Evolutionary conservation across 2,113 vertebrate genomes (phyloP), one percentile per base, ranked within the genome.

Genomic region (Cairina moschata): DNA sequence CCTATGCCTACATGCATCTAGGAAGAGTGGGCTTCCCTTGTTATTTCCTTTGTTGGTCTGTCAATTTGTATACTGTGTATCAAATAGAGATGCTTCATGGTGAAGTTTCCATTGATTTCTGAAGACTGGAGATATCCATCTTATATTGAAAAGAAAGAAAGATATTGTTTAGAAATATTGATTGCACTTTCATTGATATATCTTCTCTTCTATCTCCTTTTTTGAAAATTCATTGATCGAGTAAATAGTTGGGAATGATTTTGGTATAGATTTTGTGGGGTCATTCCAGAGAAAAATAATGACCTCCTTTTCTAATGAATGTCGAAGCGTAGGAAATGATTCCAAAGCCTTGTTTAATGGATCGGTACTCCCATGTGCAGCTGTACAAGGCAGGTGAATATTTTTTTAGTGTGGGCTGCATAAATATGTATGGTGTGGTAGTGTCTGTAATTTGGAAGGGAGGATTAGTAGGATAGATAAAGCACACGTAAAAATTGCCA

Each of bases 141-240:
- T 60, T 63, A 44, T 10, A 34, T 0, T 26, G 55, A 77, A 88
- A 91, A 59, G 18, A 88, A 52, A 25, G 23, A 48, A 65, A 73
- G 80, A 38, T 48, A 52, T 6, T 0, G 0, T 40, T 11, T 56
- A 60, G 54, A 82, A 81, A 29, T 16, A 40, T 12, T 26, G 7
- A 38, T 65, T 0, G 2, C 7, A 9, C 54, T 83, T 77, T 42
- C 14, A 15, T n/a, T 86, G 65, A 8, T 17, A 25, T 23, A 75
- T 29, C 25, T 9, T 74, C 23, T 77, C 8, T 66, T 8, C 11
- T 26, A 25, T 40, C 2, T 3, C 0, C 0, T 2, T 42, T 42
- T 83, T 76, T 84, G 79, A 59, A 91, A 91, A 88, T 74, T 94
- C 38, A 88, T 59, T 34, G 12, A 0, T 58, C 6, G 66, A 17